Evolutionary conservation across 2,888 invertebrate species (phyloP), one percentile per base, ranked within the genome.

Genomic region (Caenorhabditis afra): DNA sequence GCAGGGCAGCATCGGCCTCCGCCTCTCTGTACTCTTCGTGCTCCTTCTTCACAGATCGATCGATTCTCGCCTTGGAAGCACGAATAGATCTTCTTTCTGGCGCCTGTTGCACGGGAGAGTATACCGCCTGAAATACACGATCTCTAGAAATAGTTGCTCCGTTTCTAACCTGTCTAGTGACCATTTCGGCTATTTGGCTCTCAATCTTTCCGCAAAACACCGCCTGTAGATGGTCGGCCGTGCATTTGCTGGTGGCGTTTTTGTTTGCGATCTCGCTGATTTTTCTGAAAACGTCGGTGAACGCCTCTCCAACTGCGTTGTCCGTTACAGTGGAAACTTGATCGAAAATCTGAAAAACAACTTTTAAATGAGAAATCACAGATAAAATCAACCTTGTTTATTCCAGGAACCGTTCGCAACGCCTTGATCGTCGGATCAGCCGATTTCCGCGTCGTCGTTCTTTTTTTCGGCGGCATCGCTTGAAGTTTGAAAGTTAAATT

Each of bases 401-500:
- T 22, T 20, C 10, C 11, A 1, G 62, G 49, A 4, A 37, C 39
- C 4, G 10, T 20, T n/a, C 47, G 12, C 12, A 71, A 49, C 0
- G 39, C 20, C 29, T 57, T 59, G 5, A 14, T 20, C 22, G 55
- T 55, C n/a, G 47, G 55, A 0, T 45, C 52, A 1, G 29, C 47
- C 16, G 47, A 22, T 18, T 62, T 71, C 22, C 71, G 71, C 0
- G 68, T 18, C 1, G 47, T 37, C 18, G 14, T 23, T 29, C 49
- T 18, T 20, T 49, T 71, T 20, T 71, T 71, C 18, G 71, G 71
- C 29, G 71, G 71, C 71, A 71, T 71, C 11, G 12, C 70, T 53
- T 52, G 11, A 59, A 59, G 8, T 22, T n/a, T 16, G 10, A 23
- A 50, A 62, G 20, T 50, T 16, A 29, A 29, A 29, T 7, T 29